Base-by-base conservation (phyloP, 2,888 invertebrate species). In the Clostera curtula region DNA sequence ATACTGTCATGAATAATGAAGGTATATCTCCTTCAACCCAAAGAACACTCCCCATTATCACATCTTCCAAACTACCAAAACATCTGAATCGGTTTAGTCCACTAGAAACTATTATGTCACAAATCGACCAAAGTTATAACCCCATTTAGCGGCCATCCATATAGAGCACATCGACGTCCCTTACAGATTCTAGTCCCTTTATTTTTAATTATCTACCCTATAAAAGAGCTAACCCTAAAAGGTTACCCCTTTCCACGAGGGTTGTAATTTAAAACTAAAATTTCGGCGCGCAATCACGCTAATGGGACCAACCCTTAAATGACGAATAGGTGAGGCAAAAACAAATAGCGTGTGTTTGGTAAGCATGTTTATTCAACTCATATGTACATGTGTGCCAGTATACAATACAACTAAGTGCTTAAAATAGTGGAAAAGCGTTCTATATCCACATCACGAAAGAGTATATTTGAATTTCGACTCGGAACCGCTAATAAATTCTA, bases 341-440 rank as follows among this genome's bases (percentile, higher is more conserved):
- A 66, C 62, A 70, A 74, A 72, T 57, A 62, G 56, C 57, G 63
- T 62, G 64, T 57, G 52, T 63, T 57, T 54, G 46, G 52, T 34
- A 66, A 69, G 69, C 66, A 47, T 58, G 48, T 77, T 75, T 76
- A 75, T 73, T 69, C 37, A 60, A 55, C 32, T 42, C 40, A 40
- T 56, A 55, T 62, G 57, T 62, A 62, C 59, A 69, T 50, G 61
- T 56, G 50, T 48, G 52, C 54, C 32, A 40, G 59, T 61, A 53
- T 58, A 55, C 40, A 43, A 55, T 49, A 57, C 52, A 57, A 42
- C 31, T 38, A 43, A 40, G 46, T 57, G 58, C 62, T 45, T 41
- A 26, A 42, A 43, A 36, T 8, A 47, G 49, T 36, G 31, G 41
- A 49, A 51, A 37, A 37, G 31, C n/a, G n/a, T n/a, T n/a, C n/a